These are phyloP conservation scores for Dromius quadrimaculatus DNA, from an alignment of 2,888 invertebrate species.

Conservation along the genomic window DNA sequence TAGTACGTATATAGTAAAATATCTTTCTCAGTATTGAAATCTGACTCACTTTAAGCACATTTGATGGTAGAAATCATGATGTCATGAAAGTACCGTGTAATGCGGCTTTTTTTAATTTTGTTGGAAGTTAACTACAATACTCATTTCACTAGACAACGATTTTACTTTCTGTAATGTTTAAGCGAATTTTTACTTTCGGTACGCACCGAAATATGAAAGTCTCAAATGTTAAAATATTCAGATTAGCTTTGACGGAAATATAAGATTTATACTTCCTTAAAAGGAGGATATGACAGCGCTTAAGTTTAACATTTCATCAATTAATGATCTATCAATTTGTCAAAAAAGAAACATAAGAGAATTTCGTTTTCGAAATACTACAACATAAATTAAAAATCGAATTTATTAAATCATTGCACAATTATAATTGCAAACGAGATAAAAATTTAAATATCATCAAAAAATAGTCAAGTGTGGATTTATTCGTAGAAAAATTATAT, in stretches of 20 bases:
- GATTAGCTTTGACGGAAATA: conserved; percentile 7
- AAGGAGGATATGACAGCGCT: conserved; percentile 1
- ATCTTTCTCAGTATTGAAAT: neutral
- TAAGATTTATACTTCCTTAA: neutral
- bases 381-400: no score
- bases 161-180: neutral
- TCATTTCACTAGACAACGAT: conserved; percentile 10
- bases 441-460: no score
- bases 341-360: no score
- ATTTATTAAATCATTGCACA: no score
- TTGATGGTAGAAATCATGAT: conserved; percentile 9
- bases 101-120: conserved; percentile 2
- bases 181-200: neutral
- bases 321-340: no score
- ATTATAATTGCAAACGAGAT: no score
- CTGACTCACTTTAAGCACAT: neutral
- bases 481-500: no score
- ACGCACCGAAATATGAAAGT: neutral
- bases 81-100: conserved; percentile 5
- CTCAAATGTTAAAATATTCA: conserved; percentile 3
- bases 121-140: neutral
- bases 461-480: no score
- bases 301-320: neutral
- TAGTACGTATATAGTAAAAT: neutral
- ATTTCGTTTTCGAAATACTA: no score